A percentile compares a stretch with the other conserved stretches of the same genome.
Evolutionary conservation across 1,140 invertebrate species (phyloP).

Genomic region (Nasonia giraulti): DNA sequence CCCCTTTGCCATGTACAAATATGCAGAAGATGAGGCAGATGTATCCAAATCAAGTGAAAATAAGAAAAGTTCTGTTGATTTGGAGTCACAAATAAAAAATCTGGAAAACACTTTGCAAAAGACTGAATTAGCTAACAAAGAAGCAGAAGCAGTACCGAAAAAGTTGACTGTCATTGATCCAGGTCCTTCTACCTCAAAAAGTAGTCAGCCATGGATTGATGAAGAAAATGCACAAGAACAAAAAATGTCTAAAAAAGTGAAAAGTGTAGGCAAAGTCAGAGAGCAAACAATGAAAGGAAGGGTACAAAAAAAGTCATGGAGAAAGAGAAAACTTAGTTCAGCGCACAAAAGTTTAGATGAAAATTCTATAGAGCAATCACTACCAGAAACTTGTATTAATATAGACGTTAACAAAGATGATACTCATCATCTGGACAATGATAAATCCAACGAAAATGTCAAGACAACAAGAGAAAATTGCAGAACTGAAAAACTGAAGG

Average conservation of each 20-base stretch:
- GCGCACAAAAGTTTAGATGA: conserved; percentile 31
- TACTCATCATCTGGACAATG: not conserved
- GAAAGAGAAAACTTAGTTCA: conserved; percentile 34
- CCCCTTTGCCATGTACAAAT: conserved; percentile 60
- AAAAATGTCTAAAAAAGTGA: conserved; percentile 22
- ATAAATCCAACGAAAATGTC: not conserved
- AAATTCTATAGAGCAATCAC: not conserved
- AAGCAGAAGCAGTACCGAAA: conserved; percentile 28
- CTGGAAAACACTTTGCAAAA: conserved; percentile 45
- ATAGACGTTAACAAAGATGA: not conserved
- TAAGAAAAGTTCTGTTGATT: conserved; percentile 19
- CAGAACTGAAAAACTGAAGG: not conserved
- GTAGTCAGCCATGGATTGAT: conserved; percentile 52
- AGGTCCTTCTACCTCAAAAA: conserved; percentile 60
- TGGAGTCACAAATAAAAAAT: conserved; percentile 40
- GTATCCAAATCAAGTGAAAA: conserved; percentile 3
- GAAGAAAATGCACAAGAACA: conserved; percentile 26
- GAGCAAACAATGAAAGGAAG: conserved; percentile 37
- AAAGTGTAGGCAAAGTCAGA: conserved; percentile 46
- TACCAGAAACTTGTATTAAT: not conserved
- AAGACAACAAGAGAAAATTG: not conserved
- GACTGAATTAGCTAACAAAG: conserved; percentile 33
- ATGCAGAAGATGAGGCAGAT: conserved; percentile 44
- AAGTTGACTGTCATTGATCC: conserved; percentile 56
- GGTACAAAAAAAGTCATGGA: conserved; percentile 30